phyloP scores from a whole-genome alignment of 2,888 invertebrate species.

The Lepidonotus clava region DNA sequence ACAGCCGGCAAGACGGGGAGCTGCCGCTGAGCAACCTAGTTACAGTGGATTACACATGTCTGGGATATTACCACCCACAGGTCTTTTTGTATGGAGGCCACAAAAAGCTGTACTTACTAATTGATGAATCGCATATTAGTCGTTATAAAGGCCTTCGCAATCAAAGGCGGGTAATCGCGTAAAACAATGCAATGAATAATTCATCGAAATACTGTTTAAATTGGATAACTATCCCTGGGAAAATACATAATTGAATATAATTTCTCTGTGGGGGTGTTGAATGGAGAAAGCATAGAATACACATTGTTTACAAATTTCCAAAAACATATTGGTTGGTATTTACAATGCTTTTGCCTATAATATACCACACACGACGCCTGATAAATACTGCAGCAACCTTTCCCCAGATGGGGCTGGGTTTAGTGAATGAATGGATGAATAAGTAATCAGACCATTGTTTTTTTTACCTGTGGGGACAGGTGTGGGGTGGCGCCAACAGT shows the following conservation, averaged over 20 bases:
- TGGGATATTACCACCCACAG: conserved; percentile 15
- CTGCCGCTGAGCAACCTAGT: background rate
- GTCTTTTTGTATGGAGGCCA: background rate
- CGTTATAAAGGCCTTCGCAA: conserved; percentile 27
- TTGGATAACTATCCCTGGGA: too few relatives aligned
- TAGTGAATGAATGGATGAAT: conserved; percentile 13
- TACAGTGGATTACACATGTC: background rate
- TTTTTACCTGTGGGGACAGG: conserved; percentile 12
- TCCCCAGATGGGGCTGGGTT: background rate
- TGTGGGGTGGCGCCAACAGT: conserved; percentile 29
- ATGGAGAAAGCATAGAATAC: too few relatives aligned
- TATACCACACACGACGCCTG: conserved; percentile 17
- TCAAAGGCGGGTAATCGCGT: conserved; percentile 2
- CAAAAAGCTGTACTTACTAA: background rate
- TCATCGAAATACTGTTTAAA: too few relatives aligned
- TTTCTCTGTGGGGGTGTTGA: too few relatives aligned
- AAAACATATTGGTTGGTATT: too few relatives aligned
- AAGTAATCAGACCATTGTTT: conserved; percentile 15
- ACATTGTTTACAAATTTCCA: too few relatives aligned
- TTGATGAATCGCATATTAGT: conserved; percentile 28
- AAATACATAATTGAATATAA: too few relatives aligned
- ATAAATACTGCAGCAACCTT: background rate
- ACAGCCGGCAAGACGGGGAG: background rate
- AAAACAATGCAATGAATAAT: background rate
- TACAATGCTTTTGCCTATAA: too few relatives aligned